Conservation (phyloP, 2,888 invertebrate genomes). For the Orthosia incerta region DNA sequence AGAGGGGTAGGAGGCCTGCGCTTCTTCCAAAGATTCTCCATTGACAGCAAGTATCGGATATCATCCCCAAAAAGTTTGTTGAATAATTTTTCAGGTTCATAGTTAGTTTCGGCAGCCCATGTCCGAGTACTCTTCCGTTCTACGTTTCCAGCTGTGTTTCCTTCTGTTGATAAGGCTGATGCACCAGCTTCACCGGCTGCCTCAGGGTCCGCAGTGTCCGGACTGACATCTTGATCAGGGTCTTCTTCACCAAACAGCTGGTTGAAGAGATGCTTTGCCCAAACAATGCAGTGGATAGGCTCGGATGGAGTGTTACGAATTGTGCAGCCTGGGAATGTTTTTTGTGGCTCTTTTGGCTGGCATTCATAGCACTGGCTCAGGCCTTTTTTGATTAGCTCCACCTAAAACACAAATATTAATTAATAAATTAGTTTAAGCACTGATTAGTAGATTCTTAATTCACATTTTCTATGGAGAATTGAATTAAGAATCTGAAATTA, state of each 20-base stretch:
- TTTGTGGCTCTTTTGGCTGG: slow-evolving; percentile 96
- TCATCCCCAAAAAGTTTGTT: slow-evolving; percentile 98
- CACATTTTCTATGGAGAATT: no score
- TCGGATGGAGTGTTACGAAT: slow-evolving; percentile 99
- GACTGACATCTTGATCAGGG: slow-evolving; percentile 99
- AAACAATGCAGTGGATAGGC: slow-evolving; percentile 99
- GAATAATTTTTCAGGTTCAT: slow-evolving; percentile 96
- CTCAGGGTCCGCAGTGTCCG: slow-evolving; percentile 99
- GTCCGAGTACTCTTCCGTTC: slow-evolving; percentile 94
- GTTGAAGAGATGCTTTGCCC: slow-evolving; percentile 99
- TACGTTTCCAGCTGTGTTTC: slow-evolving; percentile 88
- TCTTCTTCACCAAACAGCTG: slow-evolving; percentile 99
- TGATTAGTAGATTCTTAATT: no score
- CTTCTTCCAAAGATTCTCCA: slow-evolving; percentile 99
- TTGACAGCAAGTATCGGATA: slow-evolving; percentile 97
- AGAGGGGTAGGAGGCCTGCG: slow-evolving; percentile 96
- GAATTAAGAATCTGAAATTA: no score
- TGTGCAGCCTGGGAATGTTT: slow-evolving; percentile 99
- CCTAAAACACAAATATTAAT: slow-evolving; percentile 78
- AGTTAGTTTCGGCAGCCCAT: slow-evolving; percentile 96
- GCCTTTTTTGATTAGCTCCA: slow-evolving; percentile 96
- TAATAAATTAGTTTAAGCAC: no score
- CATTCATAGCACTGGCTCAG: slow-evolving; percentile 99
- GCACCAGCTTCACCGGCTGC: slow-evolving; percentile 93
- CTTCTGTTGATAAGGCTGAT: slow-evolving; percentile 89